A percentile compares a stretch with the other conserved stretches of the same genome.
Conservation (phyloP, 2,888 invertebrate genomes). For the Automeris io region DNA sequence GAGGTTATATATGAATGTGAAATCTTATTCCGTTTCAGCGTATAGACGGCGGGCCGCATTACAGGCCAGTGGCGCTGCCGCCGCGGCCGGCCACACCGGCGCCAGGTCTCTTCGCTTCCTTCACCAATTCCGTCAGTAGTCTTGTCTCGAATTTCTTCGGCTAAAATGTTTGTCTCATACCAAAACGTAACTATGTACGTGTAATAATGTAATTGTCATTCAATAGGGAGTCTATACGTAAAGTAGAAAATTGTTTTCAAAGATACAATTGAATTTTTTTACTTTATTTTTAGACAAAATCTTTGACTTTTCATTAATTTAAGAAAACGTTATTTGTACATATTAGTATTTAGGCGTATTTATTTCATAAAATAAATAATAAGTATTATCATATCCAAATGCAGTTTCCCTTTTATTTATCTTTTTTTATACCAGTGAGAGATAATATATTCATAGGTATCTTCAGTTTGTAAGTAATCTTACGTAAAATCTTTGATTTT, state of each 20-base stretch:
- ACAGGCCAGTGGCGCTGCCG: conserved; percentile 76
- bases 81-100: conserved; percentile 63
- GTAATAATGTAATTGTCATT: not conserved
- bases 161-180: conserved; percentile 34
- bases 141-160: conserved; percentile 88
- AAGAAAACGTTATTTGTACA: conserved; percentile 7
- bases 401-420: too few relatives aligned
- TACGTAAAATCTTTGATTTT: too few relatives aligned
- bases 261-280: too few relatives aligned
- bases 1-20: too few relatives aligned
- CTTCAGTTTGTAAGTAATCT: too few relatives aligned
- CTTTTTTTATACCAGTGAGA: too few relatives aligned
- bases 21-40: conserved; percentile 79
- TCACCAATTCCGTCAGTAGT: conserved; percentile 86
- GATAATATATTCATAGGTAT: too few relatives aligned
- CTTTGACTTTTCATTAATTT: conserved; percentile 4
- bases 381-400: not conserved
- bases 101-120: conserved; percentile 83
- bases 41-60: conserved; percentile 81
- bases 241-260: too few relatives aligned
- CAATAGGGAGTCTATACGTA: too few relatives aligned
- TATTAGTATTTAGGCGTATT: conserved; percentile 7
- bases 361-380: conserved; percentile 6
- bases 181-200: not conserved
- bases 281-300: not conserved